phyloP scores from a whole-genome alignment of 2,888 invertebrate species.

The Sisyra nigra region DNA sequence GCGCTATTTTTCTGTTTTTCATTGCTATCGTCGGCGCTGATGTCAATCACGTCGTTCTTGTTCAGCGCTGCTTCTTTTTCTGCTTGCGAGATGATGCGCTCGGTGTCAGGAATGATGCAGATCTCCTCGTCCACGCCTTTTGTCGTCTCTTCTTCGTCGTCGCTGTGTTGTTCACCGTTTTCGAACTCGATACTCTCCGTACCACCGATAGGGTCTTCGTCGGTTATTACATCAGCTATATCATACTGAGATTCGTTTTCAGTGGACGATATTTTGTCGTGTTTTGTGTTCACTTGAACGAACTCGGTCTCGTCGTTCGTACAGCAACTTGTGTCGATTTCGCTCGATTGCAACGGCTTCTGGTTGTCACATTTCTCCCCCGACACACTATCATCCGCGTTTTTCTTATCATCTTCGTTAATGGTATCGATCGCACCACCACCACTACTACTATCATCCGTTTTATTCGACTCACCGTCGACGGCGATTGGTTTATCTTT shows the following conservation, averaged over 20 bases:
- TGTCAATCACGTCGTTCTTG: constrained; percentile 14
- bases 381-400: too few relatives aligned
- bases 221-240: neutral
- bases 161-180: neutral
- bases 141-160: constrained; percentile 1
- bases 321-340: neutral
- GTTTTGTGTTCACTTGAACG: constrained; percentile 7
- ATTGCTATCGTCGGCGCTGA: neutral
- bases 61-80: constrained; percentile 41
- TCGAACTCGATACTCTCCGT: neutral
- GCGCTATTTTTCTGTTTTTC: constrained; percentile 8
- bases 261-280: constrained; percentile 1
- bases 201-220: constrained; percentile 3
- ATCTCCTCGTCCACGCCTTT: constrained; percentile 49
- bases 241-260: neutral
- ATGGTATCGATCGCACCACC: too few relatives aligned
- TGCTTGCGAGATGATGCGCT: constrained; percentile 47
- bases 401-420: too few relatives aligned
- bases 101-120: constrained; percentile 51
- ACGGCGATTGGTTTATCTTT: neutral
- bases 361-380: neutral
- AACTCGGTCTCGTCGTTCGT: constrained; percentile 6
- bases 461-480: neutral
- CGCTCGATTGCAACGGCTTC: neutral
- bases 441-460: too few relatives aligned